phyloP scores from a whole-genome alignment of 1,140 invertebrate species.

The Bombus confusus region DNA sequence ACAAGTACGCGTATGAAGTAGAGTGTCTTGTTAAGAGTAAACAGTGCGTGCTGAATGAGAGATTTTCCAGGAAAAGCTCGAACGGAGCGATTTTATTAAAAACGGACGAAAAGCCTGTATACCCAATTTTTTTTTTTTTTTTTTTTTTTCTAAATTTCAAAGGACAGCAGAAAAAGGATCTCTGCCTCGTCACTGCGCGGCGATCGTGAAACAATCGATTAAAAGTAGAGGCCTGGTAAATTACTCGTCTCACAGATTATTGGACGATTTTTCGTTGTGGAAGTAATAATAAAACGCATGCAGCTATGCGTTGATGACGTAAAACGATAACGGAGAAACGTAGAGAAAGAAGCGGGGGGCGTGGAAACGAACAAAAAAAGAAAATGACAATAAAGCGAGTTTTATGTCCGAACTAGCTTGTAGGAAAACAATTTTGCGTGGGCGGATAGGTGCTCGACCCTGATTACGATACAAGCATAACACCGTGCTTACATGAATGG shows the following conservation, averaged over 20 bases:
- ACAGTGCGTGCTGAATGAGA: not conserved
- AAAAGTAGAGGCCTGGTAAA: not conserved
- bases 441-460: slow-evolving; percentile 56
- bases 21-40: not conserved
- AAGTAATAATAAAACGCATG: not conserved
- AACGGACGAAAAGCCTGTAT: too few species aligned
- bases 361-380: not conserved
- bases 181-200: too few species aligned
- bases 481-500: slow-evolving; percentile 64
- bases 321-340: not conserved
- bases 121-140: not conserved
- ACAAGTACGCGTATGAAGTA: not conserved
- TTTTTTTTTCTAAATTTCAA: not conserved
- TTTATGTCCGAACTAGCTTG: slow-evolving; percentile 50
- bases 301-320: not conserved
- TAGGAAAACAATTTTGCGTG: slow-evolving; percentile 59
- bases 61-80: not conserved
- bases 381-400: slow-evolving; percentile 29
- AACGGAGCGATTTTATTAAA: not conserved
- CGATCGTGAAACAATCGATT: not conserved
- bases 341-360: not conserved
- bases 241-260: slow-evolving; percentile 11
- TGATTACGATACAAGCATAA: slow-evolving; percentile 64
- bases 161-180: not conserved
- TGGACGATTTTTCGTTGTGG: not conserved